phyloP scores from a whole-genome alignment of 1,140 invertebrate genomes.

The Musca vetustissima region DNA sequence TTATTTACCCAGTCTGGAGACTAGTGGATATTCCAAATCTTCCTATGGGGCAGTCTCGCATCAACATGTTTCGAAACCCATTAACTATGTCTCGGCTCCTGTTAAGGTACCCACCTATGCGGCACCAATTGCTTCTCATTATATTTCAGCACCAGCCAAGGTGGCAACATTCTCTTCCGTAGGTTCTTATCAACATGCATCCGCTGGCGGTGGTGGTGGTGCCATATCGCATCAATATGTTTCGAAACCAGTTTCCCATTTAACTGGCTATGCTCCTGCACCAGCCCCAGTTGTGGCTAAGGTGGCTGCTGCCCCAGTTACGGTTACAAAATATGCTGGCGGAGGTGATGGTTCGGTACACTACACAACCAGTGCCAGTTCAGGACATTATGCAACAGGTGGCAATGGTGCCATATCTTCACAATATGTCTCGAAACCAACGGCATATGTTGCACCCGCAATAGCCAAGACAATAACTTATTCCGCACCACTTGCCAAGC shows the following conservation, averaged over 20 bases:
- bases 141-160: constrained; percentile 15
- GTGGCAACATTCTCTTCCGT: constrained; percentile 5
- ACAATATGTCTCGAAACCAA: constrained; percentile 14
- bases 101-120: constrained; percentile 22
- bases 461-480: constrained; percentile 25
- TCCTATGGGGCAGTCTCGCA: constrained; percentile 14
- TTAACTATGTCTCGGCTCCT: constrained; percentile 27
- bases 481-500: constrained; percentile 1
- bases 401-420: constrained; percentile 4
- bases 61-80: constrained; percentile 26
- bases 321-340: no score
- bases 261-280: constrained; percentile 13
- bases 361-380: background rate
- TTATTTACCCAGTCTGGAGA: constrained; percentile 34
- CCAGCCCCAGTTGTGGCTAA: constrained; percentile 24
- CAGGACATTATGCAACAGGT: constrained; percentile 2
- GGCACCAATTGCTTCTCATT: constrained; percentile 31
- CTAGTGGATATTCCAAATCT: background rate
- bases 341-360: background rate
- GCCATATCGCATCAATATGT: constrained; percentile 46
- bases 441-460: constrained; percentile 14
- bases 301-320: constrained; percentile 3
- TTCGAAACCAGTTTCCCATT: constrained; percentile 34
- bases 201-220: constrained; percentile 33
- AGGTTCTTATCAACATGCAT: background rate